These are phyloP conservation scores for Eulithis prunata DNA, from an alignment of 2,888 invertebrate genomes.

Conservation along the genomic window DNA sequence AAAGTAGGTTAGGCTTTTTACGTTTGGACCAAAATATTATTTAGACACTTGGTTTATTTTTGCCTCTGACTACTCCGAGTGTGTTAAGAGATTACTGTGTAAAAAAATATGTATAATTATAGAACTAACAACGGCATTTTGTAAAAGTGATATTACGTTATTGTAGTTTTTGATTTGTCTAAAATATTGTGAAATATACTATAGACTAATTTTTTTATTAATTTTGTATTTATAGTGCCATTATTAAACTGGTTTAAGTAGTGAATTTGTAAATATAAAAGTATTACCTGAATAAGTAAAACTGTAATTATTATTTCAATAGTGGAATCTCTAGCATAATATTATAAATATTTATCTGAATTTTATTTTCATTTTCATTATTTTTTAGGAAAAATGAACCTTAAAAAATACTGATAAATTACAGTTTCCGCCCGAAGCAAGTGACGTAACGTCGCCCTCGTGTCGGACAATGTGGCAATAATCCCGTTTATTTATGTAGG, in stretches of 20 bases:
- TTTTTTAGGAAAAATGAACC: too few species aligned
- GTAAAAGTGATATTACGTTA: constrained; percentile 21
- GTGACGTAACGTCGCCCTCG: too few species aligned
- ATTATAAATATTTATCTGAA: too few species aligned
- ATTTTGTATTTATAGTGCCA: constrained; percentile 22
- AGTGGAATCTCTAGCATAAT: too few species aligned
- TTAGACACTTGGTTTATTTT: background rate
- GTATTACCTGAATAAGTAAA: background rate
- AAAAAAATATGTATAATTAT: background rate
- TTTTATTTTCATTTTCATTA: too few species aligned
- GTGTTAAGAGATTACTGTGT: background rate
- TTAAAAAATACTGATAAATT: too few species aligned
- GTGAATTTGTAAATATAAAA: constrained; percentile 19
- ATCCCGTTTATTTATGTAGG: too few species aligned
- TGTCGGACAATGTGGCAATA: too few species aligned
- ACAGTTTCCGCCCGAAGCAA: too few species aligned
- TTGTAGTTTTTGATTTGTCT: background rate
- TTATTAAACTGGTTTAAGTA: constrained; percentile 10
- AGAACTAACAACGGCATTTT: background rate
- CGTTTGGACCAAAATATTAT: too few species aligned
- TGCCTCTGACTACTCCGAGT: background rate
- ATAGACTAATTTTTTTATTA: background rate
- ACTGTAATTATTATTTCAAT: too few species aligned
- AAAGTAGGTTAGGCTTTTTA: too few species aligned
- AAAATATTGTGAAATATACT: background rate